Evolutionary conservation across 2,888 invertebrate genomes (phyloP).

Genomic region (Caenorhabditis zanzibari): DNA sequence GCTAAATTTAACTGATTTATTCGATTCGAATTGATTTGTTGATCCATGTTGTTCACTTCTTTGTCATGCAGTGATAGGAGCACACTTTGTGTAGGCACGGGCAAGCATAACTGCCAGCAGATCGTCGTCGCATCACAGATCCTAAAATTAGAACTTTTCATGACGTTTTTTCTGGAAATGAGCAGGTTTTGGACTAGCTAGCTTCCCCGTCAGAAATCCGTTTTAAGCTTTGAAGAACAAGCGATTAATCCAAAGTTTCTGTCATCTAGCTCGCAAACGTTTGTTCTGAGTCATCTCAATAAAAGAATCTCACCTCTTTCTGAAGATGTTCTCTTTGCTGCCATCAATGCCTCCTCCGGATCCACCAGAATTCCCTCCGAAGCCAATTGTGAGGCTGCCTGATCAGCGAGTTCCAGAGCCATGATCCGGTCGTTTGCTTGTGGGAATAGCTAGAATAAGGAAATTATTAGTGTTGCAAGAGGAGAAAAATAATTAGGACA

Average conservation of each 20-base stretch:
- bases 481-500: slow-evolving; percentile 19
- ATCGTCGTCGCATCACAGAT: slow-evolving; percentile 50
- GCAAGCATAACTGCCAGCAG: slow-evolving; percentile 45
- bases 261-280: not conserved
- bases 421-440: slow-evolving; percentile 54
- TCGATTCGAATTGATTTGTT: slow-evolving; percentile 16
- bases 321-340: slow-evolving; percentile 40
- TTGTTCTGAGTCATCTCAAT: not conserved
- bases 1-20: slow-evolving; percentile 36
- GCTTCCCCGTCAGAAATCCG: slow-evolving; percentile 10
- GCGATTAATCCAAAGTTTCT: not conserved
- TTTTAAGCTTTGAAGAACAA: not conserved
- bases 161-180: not conserved
- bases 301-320: slow-evolving; percentile 15
- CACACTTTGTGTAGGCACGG: slow-evolving; percentile 64
- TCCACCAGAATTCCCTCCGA: slow-evolving; percentile 38
- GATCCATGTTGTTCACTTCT: slow-evolving; percentile 33
- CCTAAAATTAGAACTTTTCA: slow-evolving; percentile 28
- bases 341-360: slow-evolving; percentile 43
- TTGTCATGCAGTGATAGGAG: slow-evolving; percentile 61
- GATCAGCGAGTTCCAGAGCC: slow-evolving; percentile 52
- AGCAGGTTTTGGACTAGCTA: not conserved
- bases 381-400: slow-evolving; percentile 26
- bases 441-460: slow-evolving; percentile 48
- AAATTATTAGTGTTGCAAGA: not conserved